Evolutionary conservation across 1,140 invertebrate genomes (phyloP).

Genomic region (Zaprionus inermis): DNA sequence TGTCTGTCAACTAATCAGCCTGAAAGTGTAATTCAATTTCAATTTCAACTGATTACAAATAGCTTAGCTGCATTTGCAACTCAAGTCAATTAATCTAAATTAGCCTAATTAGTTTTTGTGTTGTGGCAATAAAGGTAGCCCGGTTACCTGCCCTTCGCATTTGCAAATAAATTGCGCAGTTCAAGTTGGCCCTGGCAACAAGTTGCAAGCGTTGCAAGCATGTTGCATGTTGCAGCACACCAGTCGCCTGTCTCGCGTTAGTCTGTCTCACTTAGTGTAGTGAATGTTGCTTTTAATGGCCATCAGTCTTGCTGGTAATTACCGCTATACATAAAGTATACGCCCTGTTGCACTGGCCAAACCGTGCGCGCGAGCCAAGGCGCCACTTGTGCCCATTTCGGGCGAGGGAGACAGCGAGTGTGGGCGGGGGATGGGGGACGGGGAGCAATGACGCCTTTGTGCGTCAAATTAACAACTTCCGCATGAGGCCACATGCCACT

Average conservation of each 20-base stretch:
- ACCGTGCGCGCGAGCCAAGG: too few relatives aligned
- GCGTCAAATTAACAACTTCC: constrained; percentile 82
- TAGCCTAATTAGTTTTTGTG: constrained; percentile 59
- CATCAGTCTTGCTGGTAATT: constrained; percentile 54
- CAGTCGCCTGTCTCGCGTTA: background rate
- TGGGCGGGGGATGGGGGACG: background rate
- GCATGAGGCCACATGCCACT: constrained; percentile 79
- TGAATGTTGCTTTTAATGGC: constrained; percentile 36
- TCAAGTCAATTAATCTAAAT: constrained; percentile 57
- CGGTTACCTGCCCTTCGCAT: background rate
- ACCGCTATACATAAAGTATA: constrained; percentile 60
- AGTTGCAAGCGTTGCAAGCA: constrained; percentile 8
- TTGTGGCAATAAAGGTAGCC: constrained; percentile 22
- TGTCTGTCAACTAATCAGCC: background rate
- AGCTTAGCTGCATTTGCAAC: constrained; percentile 40
- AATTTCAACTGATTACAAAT: background rate
- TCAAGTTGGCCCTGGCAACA: constrained; percentile 15
- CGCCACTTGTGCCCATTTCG: constrained; percentile 70
- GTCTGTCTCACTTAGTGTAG: constrained; percentile 7
- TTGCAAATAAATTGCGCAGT: constrained; percentile 37
- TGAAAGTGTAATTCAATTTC: background rate
- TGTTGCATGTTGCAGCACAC: constrained; percentile 3
- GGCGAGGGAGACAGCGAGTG: background rate
- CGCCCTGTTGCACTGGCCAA: constrained; percentile 69
- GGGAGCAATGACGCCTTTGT: constrained; percentile 61